Evolutionary conservation across 2,797 vertebrate species (phyloP).

Genomic region (Periparus ater): DNA sequence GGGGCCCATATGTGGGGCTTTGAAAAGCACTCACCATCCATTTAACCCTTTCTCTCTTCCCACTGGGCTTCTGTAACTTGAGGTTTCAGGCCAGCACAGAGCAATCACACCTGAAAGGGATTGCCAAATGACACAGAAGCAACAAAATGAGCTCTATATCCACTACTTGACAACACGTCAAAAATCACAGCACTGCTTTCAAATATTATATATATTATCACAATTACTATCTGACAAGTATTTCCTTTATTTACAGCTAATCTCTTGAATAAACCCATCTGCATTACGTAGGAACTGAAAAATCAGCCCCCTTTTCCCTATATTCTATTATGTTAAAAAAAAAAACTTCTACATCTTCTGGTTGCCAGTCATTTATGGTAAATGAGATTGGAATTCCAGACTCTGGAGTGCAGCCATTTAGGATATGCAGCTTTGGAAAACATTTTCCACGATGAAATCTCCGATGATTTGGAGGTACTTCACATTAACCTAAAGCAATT

Average conservation of each 20-base stretch:
- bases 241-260: not conserved
- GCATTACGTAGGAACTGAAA: not conserved
- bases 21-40: not conserved
- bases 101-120: not conserved
- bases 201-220: not conserved
- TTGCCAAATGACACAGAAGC: not conserved
- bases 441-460: constrained; percentile 33
- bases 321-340: not conserved
- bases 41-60: not conserved
- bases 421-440: constrained; percentile 23
- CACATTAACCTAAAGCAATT: constrained; percentile 19
- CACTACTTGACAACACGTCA: not conserved
- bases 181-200: not conserved
- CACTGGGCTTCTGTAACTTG: not conserved
- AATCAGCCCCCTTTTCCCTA: not conserved
- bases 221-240: not conserved
- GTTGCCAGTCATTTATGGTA: not conserved
- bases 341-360: not conserved
- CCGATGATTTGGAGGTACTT: not conserved
- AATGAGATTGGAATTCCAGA: constrained; percentile 40
- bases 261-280: not conserved
- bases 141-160: not conserved
- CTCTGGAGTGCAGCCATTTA: constrained; percentile 34
- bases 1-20: not conserved
- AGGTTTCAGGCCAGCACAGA: not conserved